Base-by-base conservation (phyloP, 2,797 vertebrate species). In the Phataginus tricuspis region DNA sequence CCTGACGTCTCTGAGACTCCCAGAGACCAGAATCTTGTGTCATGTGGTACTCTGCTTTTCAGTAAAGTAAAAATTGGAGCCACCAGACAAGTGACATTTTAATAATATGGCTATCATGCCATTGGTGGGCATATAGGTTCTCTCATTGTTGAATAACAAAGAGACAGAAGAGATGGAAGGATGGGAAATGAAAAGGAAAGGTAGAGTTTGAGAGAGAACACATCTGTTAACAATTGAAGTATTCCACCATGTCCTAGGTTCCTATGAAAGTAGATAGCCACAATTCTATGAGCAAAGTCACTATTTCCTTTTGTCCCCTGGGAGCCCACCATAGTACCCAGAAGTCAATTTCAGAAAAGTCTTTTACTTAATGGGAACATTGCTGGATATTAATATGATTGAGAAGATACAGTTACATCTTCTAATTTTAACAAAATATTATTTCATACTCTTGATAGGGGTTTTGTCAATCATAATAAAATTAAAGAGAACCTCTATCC, bases 351-450 rank as follows among this genome's bases (percentile, higher is more conserved):
- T 89, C 31, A 84, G 55, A 18, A 85, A 57, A 86, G 9, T 77
- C 13, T 92, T 97, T 82, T 68, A 66, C 37, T 88, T 45, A 83
- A 79, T 64, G 25, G 19, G 15, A 53, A 64, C 49, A 39, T 57
- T 53, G 79, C 74, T 92, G 21, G 57, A 92, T 77, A 85, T 77
- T 55, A 61, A 87, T n/a, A 45, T 21, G 6, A 68, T 51, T 57
- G 37, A 77, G 23, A 49, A 63, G 57, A 89, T n/a, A 8, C 42
- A 75, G 29, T 83, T 90, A 15, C 45, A 51, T 45, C 59, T 86
- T 77, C 53, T 55, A 42, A 72, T 94, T 90, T 95, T 91, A 86
- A 92, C 80, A 53, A 94, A 87, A 45, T 80, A 66, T 31, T 86
- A 59, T 51, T 63, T 78, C 29, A 23, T n/a, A 31, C 16, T 83